Evolutionary conservation across 2,888 invertebrate genomes (phyloP), one percentile per base, ranked within the genome.

Genomic region (Maniola hyperantus): DNA sequence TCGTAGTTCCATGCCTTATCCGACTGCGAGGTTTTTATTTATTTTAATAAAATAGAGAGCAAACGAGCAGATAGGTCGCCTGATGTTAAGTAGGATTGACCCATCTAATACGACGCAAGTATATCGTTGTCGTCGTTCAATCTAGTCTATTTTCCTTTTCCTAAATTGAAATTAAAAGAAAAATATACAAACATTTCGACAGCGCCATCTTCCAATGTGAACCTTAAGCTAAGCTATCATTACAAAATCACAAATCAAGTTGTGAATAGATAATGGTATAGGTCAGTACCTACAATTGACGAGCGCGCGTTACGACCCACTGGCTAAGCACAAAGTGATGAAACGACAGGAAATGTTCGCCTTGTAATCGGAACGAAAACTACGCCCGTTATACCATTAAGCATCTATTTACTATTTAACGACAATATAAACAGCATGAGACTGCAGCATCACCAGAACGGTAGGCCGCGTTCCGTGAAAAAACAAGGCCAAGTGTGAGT

Each of bases 201-300:
- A 6, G 11, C 26, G 6, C 26, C 33, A 20, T n/a, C n/a, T 50
- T 18, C 50, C 20, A 51, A 6, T 6, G 26, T 11, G 54, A 15
- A 34, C 33, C n/a, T 15, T n/a, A n/a, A n/a, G n/a, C 15, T 55
- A 11, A 18, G 6, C 42, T 42, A 11, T 6, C 51, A 51, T 62
- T 42, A 62, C 53, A 34, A 42, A 62, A 62, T 42, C 62, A 53
- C 53, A 62, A 53, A 62, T 53, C 62, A 62, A 20, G 39, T 42
- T 53, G 53, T 62, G 62, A 62, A 62, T 51, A 62, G 62, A 62
- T 62, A 53, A 53, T 62, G 42, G 51, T 53, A 26, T 62, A 62
- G 62, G 62, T 62, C 62, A 62, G 57, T 39, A n/a, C 20, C 26
- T n/a, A n/a, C n/a, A n/a, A 53, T 62, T 53, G 48, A 53, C 53